These are phyloP conservation scores for Ophion ellenae DNA, from an alignment of 2,888 invertebrate species.

Conservation along the genomic window DNA sequence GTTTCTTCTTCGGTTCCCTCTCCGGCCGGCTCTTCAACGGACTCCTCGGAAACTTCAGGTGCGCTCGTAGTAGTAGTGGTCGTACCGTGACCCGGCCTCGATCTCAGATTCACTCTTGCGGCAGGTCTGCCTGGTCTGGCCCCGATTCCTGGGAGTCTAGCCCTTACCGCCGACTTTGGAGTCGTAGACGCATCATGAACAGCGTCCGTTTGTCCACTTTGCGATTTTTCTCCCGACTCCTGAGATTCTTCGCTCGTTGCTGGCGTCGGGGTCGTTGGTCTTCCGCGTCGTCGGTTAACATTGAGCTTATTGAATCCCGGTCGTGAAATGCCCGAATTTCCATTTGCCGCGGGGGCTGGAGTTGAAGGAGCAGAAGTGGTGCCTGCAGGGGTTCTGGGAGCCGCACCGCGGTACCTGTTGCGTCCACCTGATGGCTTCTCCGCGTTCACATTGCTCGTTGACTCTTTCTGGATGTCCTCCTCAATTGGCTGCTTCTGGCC, in stretches of 20 bases:
- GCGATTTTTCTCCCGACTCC: constrained; percentile 68
- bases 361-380: constrained; percentile 69
- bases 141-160: constrained; percentile 81
- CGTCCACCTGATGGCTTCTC: constrained; percentile 75
- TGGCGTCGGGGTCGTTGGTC: constrained; percentile 75
- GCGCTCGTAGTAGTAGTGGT: constrained; percentile 83
- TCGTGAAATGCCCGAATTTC: constrained; percentile 70
- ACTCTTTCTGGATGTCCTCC: constrained; percentile 79
- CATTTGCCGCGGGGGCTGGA: constrained; percentile 63
- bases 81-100: constrained; percentile 84
- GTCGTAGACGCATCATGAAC: constrained; percentile 57
- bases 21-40: constrained; percentile 80
- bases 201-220: constrained; percentile 51
- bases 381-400: constrained; percentile 68
- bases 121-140: constrained; percentile 87
- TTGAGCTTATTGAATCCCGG: constrained; percentile 79
- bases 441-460: constrained; percentile 72
- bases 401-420: constrained; percentile 76
- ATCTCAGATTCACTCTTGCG: constrained; percentile 87
- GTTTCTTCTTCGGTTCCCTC: constrained; percentile 82
- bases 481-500: constrained; percentile 73
- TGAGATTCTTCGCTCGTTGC: constrained; percentile 71
- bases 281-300: constrained; percentile 77
- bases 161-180: constrained; percentile 69
- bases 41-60: constrained; percentile 73